Evolutionary conservation across 2,113 vertebrate genomes (phyloP).

Genomic region (Prionailurus bengalensis): DNA sequence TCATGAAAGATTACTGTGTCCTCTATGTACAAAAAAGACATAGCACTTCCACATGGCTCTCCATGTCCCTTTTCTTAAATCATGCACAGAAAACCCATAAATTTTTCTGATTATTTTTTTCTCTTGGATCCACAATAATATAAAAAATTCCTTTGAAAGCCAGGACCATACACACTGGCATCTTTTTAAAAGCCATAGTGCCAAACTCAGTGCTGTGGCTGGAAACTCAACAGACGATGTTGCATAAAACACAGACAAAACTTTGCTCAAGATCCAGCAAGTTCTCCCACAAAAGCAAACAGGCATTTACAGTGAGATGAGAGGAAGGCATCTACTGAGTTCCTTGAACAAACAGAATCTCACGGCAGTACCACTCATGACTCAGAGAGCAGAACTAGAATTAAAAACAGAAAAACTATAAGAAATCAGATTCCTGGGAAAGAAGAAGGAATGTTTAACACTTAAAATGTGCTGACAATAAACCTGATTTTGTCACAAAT

Average conservation of each 20-base stretch:
- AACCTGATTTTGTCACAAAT: not conserved
- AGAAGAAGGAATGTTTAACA: not conserved
- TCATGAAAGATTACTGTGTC: not conserved
- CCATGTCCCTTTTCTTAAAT: not conserved
- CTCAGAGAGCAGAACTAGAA: not conserved
- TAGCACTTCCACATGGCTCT: not conserved
- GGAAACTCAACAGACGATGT: not conserved
- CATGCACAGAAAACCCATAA: not conserved
- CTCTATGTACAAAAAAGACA: not conserved
- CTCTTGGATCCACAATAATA: not conserved
- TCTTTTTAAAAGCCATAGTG: not conserved
- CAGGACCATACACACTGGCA: not conserved
- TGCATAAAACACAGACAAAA: not conserved
- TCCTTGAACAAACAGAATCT: not conserved
- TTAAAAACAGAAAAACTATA: not conserved
- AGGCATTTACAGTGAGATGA: not conserved
- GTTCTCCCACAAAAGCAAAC: not conserved
- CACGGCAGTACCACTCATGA: not conserved
- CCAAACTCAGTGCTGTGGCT: not conserved
- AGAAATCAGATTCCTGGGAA: not conserved
- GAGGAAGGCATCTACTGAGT: not conserved
- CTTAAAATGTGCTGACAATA: not conserved
- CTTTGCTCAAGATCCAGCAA: not conserved
- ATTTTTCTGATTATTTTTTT: slow-evolving; percentile 36
- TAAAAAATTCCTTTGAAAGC: not conserved